Conservation (phyloP, 2,888 invertebrate genomes). For the Cephus sareptanus region DNA sequence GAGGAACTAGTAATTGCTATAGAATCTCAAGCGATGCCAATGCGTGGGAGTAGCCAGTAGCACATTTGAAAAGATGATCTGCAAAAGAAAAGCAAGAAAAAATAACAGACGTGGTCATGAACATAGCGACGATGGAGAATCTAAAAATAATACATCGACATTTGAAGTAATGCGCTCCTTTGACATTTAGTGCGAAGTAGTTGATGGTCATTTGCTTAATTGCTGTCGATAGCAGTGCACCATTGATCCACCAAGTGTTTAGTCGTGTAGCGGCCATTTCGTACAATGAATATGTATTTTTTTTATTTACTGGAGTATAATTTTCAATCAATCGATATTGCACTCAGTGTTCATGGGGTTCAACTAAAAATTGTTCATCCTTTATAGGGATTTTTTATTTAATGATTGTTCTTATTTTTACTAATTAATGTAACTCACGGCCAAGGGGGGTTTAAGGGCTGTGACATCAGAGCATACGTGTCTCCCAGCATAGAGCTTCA, state of each 20-base stretch:
- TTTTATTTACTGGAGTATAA: background rate
- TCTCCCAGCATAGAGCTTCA: slow-evolving; percentile 37
- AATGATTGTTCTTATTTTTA: background rate
- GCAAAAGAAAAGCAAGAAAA: slow-evolving; percentile 18
- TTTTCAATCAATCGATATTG: background rate
- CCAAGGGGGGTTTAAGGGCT: slow-evolving; percentile 7
- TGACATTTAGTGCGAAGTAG: slow-evolving; percentile 48
- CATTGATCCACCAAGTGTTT: background rate
- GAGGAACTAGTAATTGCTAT: background rate
- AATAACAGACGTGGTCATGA: slow-evolving; percentile 45
- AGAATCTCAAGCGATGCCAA: background rate
- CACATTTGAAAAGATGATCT: slow-evolving; percentile 12
- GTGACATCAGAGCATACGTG: slow-evolving; percentile 25
- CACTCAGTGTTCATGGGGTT: background rate
- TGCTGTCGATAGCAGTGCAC: background rate
- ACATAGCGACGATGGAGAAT: slow-evolving; percentile 36
- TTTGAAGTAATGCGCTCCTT: slow-evolving; percentile 47
- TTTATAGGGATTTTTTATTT: background rate
- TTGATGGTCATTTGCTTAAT: background rate
- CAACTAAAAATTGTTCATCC: background rate
- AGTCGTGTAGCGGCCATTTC: background rate
- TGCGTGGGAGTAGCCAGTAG: background rate
- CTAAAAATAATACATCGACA: slow-evolving; percentile 57
- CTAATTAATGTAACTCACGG: background rate
- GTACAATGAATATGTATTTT: background rate